phyloP scores from a whole-genome alignment of 30 jellyfish, hydroid and myxozoan species.

The Sanderia malayensis region DNA sequence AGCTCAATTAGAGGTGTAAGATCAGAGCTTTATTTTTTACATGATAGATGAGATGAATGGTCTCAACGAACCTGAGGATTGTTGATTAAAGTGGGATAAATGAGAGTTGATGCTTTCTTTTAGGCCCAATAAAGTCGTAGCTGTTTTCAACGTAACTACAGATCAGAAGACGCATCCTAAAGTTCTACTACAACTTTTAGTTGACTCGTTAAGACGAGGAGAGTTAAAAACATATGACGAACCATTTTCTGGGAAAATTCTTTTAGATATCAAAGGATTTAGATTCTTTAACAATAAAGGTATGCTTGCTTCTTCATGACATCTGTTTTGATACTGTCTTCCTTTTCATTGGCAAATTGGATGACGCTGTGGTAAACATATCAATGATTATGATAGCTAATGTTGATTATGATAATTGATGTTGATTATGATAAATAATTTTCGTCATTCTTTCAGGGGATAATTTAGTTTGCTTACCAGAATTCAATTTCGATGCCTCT shows the following conservation, averaged over 20 bases:
- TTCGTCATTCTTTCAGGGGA: too few relatives aligned
- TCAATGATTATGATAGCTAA: too few relatives aligned
- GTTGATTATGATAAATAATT: too few relatives aligned
- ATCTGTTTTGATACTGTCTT: not conserved
- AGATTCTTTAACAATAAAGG: constrained; percentile 77
- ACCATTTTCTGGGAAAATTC: constrained; percentile 72
- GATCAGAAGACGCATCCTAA: constrained; percentile 88
- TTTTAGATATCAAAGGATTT: constrained; percentile 94
- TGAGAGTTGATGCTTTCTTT: too few relatives aligned
- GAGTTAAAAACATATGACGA: constrained; percentile 77
- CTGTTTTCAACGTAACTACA: constrained; percentile 81
- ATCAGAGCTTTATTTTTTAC: too few relatives aligned
- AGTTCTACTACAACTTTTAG: constrained; percentile 80
- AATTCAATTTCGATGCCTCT: constrained; percentile 83
- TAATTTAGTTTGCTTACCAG: constrained; percentile 88
- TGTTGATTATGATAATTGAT: too few relatives aligned
- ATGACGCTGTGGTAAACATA: too few relatives aligned
- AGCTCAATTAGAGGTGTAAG: too few relatives aligned
- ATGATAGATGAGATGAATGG: too few relatives aligned
- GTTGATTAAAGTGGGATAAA: too few relatives aligned
- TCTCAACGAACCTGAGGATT: too few relatives aligned
- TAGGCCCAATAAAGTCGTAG: constrained; percentile 86
- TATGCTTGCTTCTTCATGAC: constrained; percentile 1
- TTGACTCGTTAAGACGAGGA: constrained; percentile 87
- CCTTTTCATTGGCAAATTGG: not conserved